Evolutionary conservation across 2,113 vertebrate genomes (phyloP), one percentile per base, ranked within the genome.

Genomic region (Setophaga kirtlandii): DNA sequence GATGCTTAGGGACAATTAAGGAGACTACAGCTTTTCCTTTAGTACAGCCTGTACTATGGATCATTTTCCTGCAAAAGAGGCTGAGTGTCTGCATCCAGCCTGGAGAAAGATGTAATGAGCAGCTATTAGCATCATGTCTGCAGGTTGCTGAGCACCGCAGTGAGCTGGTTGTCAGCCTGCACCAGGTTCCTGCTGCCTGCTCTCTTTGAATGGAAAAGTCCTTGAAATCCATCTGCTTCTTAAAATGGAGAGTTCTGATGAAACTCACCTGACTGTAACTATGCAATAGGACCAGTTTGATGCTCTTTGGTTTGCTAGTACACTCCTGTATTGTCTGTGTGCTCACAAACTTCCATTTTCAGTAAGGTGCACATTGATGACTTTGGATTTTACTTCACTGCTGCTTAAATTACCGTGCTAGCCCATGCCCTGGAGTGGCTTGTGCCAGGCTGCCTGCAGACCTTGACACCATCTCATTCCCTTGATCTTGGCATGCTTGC

Each of bases 151-250:
- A 55, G 92, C 28, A 6, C 60, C 6, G 23, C 69, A 27, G 76
- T 3, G 14, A 78, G 64, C 62, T 87, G 22, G 6, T 39, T 78
- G 56, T 93, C 65, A 82, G 87, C 67, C 84, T 64, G 64, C 74
- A 59, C 62, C 58, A 68, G 62, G 49, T 55, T 85, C 85, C 62
- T 64, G 77, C 73, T 21, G 11, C 42, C 69, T 84, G 65, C 0
- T 0, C 62, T 81, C 70, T 49, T 39, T 17, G 50, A 60, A 65
- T 39, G 31, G 44, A 55, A 75, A 91, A 91, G 69, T 83, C 95
- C 92, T 91, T 80, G 74, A 83, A 83, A 90, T 47, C 60, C 74
- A 82, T 56, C 52, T 31, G 9, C 64, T 95, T 80, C 90, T 92
- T 82, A 69, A 85, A 90, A 88, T 10, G 6, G 49, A 88, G 65